Percentiles rank a stretch among this genome's conserved stretches.
Conservation (phyloP, 2,888 invertebrate genomes). For the Agapetus fuscipes region DNA sequence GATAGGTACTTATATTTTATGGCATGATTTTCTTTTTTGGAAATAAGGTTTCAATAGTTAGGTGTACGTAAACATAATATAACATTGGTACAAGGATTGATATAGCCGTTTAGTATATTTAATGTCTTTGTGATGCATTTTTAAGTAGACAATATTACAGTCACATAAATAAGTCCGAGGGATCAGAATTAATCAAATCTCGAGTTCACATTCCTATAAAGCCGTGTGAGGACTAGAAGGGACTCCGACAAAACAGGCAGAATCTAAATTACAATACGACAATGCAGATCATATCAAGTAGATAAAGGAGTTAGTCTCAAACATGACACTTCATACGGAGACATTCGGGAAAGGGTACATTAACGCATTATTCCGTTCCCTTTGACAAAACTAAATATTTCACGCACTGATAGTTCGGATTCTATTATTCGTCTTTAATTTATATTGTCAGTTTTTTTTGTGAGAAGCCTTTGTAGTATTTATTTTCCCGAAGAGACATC, state of each 20-base stretch:
- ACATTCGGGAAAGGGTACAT: conserved; percentile 9
- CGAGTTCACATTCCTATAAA: conserved; percentile 1
- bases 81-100: too few species aligned
- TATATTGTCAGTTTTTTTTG: conserved; percentile 16
- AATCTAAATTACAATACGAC: conserved; percentile 11
- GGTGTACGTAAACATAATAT: too few species aligned
- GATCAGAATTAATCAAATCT: neutral
- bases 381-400: conserved; percentile 20
- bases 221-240: conserved; percentile 1
- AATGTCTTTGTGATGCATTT: too few species aligned
- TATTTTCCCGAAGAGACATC: neutral
- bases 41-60: too few species aligned
- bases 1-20: too few species aligned
- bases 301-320: conserved; percentile 16
- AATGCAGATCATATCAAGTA: conserved; percentile 15
- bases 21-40: too few species aligned
- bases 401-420: conserved; percentile 18
- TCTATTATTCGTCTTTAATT: conserved; percentile 18
- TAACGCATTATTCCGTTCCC: conserved; percentile 6
- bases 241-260: conserved; percentile 2
- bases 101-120: too few species aligned
- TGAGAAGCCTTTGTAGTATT: conserved; percentile 9
- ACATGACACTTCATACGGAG: conserved; percentile 16
- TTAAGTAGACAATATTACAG: too few species aligned
- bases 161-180: too few species aligned